Conservation (phyloP, 1,140 invertebrate genomes). For the Drosophila prosaltans region DNA sequence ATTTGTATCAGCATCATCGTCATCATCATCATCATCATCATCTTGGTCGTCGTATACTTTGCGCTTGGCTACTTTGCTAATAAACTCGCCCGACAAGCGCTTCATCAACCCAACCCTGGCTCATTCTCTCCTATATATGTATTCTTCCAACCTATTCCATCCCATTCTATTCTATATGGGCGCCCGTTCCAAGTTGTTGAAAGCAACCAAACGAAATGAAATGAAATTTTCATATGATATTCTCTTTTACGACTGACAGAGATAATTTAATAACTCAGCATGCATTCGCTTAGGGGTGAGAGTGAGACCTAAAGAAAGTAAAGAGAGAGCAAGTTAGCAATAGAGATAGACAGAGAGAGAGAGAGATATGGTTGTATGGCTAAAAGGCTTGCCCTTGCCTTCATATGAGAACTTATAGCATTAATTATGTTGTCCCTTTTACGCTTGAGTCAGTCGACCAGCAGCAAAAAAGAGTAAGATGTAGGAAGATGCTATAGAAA, state of each 20-base stretch:
- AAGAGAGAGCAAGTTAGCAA: conserved; percentile 1
- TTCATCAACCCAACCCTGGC: conserved; percentile 49
- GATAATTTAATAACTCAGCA: conserved; percentile 81
- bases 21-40: conserved; percentile 45
- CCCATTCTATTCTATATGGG: background rate
- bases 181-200: conserved; percentile 34
- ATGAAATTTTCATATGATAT: conserved; percentile 82
- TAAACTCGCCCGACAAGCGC: conserved; percentile 65
- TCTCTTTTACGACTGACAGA: conserved; percentile 73
- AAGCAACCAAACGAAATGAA: conserved; percentile 75
- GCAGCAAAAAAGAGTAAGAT: too few relatives aligned
- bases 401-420: conserved; percentile 47
- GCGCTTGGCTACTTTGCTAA: conserved; percentile 81
- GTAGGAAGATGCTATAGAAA: background rate
- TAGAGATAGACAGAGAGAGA: conserved; percentile 11
- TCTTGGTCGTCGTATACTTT: conserved; percentile 56
- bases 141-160: background rate
- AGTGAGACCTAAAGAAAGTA: conserved; percentile 15
- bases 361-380: conserved; percentile 21
- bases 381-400: conserved; percentile 39
- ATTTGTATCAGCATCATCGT: conserved; percentile 9
- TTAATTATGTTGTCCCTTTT: conserved; percentile 80
- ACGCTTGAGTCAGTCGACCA: conserved; percentile 55
- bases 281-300: conserved; percentile 44
- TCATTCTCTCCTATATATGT: conserved; percentile 7